phyloP scores from a whole-genome alignment of 2,113 vertebrate genomes.

The Athene noctua region DNA sequence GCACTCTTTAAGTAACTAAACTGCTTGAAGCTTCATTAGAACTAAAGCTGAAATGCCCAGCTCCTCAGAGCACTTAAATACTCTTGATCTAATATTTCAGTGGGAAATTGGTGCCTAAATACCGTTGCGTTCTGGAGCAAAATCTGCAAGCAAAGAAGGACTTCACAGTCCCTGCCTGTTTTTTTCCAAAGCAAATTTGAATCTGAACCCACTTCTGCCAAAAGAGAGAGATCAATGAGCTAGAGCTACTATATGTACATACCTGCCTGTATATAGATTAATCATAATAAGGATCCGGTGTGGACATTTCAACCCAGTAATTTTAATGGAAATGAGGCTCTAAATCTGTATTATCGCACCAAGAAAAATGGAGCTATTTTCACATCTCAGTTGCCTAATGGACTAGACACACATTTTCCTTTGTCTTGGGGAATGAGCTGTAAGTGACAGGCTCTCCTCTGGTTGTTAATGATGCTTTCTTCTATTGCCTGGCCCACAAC shows the following conservation, averaged over 20 bases:
- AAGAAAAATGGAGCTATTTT: slow-evolving; percentile 71
- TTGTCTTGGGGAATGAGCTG: slow-evolving; percentile 62
- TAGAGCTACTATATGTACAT: slow-evolving; percentile 37
- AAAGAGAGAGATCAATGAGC: slow-evolving; percentile 18
- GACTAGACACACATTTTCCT: slow-evolving; percentile 64
- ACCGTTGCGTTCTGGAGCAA: not conserved
- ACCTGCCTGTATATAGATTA: slow-evolving; percentile 46
- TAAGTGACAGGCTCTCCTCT: slow-evolving; percentile 45
- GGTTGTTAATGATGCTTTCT: slow-evolving; percentile 35
- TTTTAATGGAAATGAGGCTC: slow-evolving; percentile 73
- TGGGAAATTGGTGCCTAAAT: not conserved
- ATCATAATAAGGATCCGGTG: slow-evolving; percentile 61
- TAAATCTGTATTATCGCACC: slow-evolving; percentile 61
- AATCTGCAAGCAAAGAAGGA: not conserved
- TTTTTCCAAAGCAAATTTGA: not conserved
- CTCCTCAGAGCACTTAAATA: not conserved
- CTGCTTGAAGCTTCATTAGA: not conserved
- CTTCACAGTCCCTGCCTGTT: not conserved
- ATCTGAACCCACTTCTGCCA: not conserved
- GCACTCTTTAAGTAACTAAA: not conserved
- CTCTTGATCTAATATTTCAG: not conserved
- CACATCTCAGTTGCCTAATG: slow-evolving; percentile 69
- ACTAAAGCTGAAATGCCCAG: not conserved
- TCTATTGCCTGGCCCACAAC: slow-evolving; percentile 1
- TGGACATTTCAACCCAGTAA: slow-evolving; percentile 65